Percentiles rank a stretch among this genome's conserved stretches.
Conservation (phyloP, 2,797 vertebrate genomes). For the Dicrostonyx torquatus region DNA sequence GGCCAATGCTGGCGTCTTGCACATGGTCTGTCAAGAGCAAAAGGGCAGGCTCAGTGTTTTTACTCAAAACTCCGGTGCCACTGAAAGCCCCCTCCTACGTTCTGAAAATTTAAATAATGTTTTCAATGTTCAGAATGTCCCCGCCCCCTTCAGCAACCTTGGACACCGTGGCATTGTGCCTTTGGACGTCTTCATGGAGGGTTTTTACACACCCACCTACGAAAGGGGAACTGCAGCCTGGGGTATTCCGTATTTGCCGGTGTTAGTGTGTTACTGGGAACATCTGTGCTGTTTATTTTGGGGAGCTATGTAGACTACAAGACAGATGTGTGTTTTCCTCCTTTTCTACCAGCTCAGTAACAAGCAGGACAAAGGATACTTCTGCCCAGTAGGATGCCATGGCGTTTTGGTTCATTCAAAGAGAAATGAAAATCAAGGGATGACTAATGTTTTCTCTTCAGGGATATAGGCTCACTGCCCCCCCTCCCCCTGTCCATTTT, state of each 20-base stretch:
- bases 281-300: not conserved
- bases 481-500: not conserved
- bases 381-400: not conserved
- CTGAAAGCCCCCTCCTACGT: not conserved
- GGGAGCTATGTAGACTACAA: not conserved
- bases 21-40: not conserved
- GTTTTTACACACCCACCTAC: not conserved
- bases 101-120: not conserved
- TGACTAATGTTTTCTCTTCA: not conserved
- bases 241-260: not conserved
- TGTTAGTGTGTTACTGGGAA: not conserved
- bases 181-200: not conserved
- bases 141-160: too few species aligned
- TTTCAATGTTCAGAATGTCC: not conserved
- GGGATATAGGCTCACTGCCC: not conserved
- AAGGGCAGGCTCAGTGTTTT: not conserved
- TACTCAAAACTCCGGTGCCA: not conserved
- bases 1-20: not conserved
- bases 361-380: not conserved
- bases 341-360: not conserved
- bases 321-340: not conserved
- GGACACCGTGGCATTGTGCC: accelerated
- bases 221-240: not conserved
- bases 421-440: not conserved
- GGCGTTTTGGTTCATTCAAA: not conserved